These are phyloP conservation scores for Phyllotis vaccarum DNA, from an alignment of 2,797 vertebrate genomes.

Conservation along the genomic window DNA sequence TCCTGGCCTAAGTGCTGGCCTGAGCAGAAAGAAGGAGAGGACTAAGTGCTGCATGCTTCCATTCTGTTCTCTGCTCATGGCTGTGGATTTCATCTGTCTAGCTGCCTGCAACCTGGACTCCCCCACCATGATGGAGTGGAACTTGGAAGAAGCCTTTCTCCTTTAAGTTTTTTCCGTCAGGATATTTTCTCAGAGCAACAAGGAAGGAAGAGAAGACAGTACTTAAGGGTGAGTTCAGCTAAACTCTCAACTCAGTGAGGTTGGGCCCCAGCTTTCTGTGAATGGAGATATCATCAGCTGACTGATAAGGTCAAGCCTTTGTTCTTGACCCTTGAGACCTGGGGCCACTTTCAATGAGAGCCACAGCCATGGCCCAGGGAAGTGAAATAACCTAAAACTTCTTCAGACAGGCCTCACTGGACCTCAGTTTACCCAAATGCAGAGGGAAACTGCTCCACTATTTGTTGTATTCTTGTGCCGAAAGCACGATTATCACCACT, in stretches of 20 bases:
- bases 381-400: not conserved
- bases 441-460: not conserved
- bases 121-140: not conserved
- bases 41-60: not conserved
- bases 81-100: not conserved
- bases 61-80: not conserved
- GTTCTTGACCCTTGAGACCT: not conserved
- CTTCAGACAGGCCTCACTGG: not conserved
- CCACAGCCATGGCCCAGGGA: not conserved
- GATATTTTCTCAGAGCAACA: not conserved
- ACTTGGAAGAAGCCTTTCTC: not conserved
- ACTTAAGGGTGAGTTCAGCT: not conserved
- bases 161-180: not conserved
- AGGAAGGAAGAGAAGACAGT: not conserved
- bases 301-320: not conserved
- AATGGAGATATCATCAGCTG: not conserved
- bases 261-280: not conserved
- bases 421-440: not conserved
- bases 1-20: not conserved
- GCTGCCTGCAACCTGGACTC: not conserved
- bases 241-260: not conserved
- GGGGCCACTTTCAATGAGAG: not conserved
- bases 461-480: not conserved
- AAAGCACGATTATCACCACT: not conserved
- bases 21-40: not conserved